These are phyloP conservation scores for Drosophila limbata DNA, from an alignment of 2,888 invertebrate genomes.

Conservation along the genomic window DNA sequence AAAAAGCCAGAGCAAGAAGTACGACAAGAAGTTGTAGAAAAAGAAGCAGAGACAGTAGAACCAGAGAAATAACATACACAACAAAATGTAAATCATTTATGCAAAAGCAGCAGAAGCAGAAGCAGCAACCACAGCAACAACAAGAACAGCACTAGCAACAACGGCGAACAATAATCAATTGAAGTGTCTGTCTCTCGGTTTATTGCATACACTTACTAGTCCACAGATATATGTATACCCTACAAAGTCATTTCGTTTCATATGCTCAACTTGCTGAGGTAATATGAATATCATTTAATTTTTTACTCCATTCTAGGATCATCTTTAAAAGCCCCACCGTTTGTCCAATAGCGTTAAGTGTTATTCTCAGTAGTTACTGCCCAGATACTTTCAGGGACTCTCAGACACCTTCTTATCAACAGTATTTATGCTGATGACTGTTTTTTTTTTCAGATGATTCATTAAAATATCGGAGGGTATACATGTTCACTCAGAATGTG, in stretches of 20 bases:
- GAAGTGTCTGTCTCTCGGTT: conserved; percentile 70
- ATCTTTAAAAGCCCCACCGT: neutral
- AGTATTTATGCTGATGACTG: too few species aligned
- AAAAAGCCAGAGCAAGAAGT: conserved; percentile 22
- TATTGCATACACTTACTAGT: conserved; percentile 40
- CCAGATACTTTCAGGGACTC: neutral
- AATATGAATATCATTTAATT: neutral
- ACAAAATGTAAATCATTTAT: conserved; percentile 73
- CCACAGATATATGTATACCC: neutral
- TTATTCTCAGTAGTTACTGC: neutral
- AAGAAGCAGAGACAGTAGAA: conserved; percentile 12
- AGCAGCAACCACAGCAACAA: conserved; percentile 14
- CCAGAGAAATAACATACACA: conserved; percentile 40
- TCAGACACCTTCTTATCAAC: too few species aligned
- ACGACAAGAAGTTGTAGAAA: conserved; percentile 20
- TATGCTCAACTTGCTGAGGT: neutral
- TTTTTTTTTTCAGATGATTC: too few species aligned
- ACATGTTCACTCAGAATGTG: too few species aligned
- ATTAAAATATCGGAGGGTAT: too few species aligned
- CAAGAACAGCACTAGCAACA: conserved; percentile 48
- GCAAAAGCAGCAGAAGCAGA: conserved; percentile 45
- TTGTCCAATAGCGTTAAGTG: neutral
- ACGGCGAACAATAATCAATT: conserved; percentile 73
- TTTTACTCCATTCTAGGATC: neutral
- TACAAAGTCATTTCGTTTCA: neutral